phyloP scores from a whole-genome alignment of 2,113 vertebrate genomes.

The Reinhardtius hippoglossoides region DNA sequence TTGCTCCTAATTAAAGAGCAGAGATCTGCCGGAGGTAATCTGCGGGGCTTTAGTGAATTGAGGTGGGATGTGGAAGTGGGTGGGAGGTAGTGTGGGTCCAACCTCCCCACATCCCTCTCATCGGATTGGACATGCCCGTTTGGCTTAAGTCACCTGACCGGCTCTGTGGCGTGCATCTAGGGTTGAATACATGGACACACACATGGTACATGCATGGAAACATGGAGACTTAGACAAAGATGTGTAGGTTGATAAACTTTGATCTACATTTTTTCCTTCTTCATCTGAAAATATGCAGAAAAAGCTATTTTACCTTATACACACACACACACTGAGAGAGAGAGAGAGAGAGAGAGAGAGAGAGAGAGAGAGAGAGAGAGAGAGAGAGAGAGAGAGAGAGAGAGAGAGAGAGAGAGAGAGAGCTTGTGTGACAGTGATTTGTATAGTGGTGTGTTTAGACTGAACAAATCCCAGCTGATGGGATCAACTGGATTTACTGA shows the following conservation, averaged over 20 bases:
- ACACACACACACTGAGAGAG: not conserved
- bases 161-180: conserved; percentile 14
- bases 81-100: conserved; percentile 4
- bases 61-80: conserved; percentile 40
- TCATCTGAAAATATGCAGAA: not conserved
- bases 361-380: not conserved
- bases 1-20: conserved; percentile 64
- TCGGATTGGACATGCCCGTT: conserved; percentile 47
- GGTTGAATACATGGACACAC: not conserved
- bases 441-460: conserved; percentile 38
- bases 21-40: conserved; percentile 69
- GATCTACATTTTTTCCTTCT: not conserved
- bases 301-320: not conserved
- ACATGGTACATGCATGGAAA: not conserved
- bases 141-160: conserved; percentile 58
- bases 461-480: conserved; percentile 62
- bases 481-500: conserved; percentile 66
- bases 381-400: not conserved
- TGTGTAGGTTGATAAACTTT: not conserved
- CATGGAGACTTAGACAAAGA: not conserved
- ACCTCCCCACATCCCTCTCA: conserved; percentile 57
- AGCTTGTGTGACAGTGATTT: conserved; percentile 43
- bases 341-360: not conserved
- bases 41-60: conserved; percentile 63
- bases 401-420: not conserved